Evolutionary conservation across 2,797 vertebrate genomes (phyloP).

Genomic region (Salmo trutta): DNA sequence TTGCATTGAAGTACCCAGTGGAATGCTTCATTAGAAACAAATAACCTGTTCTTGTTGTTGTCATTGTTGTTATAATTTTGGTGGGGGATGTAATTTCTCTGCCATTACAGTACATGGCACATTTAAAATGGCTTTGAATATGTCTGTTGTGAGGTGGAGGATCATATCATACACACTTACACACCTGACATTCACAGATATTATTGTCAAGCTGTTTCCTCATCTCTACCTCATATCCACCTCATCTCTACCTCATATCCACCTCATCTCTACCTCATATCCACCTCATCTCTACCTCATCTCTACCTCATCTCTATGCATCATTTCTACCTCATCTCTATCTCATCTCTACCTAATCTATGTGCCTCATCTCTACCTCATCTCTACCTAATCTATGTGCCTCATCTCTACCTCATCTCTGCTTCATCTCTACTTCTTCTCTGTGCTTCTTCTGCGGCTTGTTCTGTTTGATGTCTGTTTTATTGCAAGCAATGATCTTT

Average conservation of each 20-base stretch:
- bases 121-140: not conserved
- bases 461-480: not conserved
- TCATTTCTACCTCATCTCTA: too few species aligned
- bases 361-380: too few species aligned
- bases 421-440: not conserved
- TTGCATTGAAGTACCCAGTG: not conserved
- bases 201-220: conserved; percentile 2
- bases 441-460: not conserved
- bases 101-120: not conserved
- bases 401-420: too few species aligned
- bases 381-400: too few species aligned
- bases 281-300: too few species aligned
- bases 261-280: not conserved
- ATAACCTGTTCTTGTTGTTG: not conserved
- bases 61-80: not conserved
- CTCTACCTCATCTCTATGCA: too few species aligned
- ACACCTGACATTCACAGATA: not conserved
- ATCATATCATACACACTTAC: not conserved
- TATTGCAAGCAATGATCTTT: not conserved
- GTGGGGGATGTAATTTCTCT: not conserved
- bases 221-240: too few species aligned
- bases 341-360: too few species aligned
- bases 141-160: not conserved
- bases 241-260: not conserved
- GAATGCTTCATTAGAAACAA: not conserved